Evolutionary conservation across 2,113 vertebrate genomes (phyloP).

Genomic region (Todiramphus saurophagus): DNA sequence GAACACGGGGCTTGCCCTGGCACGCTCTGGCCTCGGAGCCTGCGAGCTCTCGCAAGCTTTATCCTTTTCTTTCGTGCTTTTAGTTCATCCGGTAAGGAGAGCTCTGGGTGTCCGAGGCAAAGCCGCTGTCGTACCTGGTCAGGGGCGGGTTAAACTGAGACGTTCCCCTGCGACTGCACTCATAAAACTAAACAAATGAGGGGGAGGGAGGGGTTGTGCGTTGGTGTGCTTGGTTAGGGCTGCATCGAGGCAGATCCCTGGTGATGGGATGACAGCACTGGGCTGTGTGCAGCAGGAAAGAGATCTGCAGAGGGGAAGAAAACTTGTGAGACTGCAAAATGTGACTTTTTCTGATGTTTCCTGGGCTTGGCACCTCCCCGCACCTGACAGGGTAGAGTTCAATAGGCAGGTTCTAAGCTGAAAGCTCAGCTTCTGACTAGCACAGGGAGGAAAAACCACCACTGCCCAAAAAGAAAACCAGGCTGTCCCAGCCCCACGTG

Average conservation of each 20-base stretch:
- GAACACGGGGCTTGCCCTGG: not conserved
- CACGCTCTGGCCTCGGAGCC: not conserved
- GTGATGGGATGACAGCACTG: not conserved
- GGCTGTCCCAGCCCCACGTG: not conserved
- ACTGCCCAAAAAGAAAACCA: not conserved
- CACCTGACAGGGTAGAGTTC: too few species aligned
- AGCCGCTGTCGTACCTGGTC: accelerated
- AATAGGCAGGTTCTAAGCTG: not conserved
- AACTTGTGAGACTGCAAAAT: not conserved
- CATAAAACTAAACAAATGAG: not conserved
- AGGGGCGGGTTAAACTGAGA: not conserved
- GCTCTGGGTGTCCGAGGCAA: not conserved
- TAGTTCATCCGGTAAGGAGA: not conserved
- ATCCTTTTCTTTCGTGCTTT: not conserved
- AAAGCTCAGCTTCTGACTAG: not conserved
- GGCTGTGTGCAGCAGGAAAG: not conserved
- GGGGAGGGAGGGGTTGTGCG: not conserved
- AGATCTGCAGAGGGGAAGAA: not conserved
- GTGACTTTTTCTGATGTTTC: not conserved
- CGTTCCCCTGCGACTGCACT: not conserved
- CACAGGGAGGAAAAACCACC: not conserved
- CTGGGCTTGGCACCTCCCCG: not conserved
- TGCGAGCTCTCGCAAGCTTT: not conserved
- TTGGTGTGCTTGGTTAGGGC: not conserved
- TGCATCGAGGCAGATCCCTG: not conserved